Evolutionary conservation across 2,888 invertebrate species (phyloP).

Genomic region (Muscina levida): DNA sequence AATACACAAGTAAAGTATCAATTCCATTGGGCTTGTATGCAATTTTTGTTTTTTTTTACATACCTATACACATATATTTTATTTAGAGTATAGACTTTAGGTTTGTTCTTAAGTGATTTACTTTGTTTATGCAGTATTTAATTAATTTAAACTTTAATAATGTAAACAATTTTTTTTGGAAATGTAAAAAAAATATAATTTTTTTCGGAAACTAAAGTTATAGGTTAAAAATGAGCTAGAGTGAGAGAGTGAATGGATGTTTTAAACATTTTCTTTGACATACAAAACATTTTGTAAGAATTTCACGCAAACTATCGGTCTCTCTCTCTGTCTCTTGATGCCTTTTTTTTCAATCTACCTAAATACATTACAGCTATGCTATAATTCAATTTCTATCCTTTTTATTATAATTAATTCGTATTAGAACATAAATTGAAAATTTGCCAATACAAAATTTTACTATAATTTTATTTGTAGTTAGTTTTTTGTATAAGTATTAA

Average conservation of each 20-base stretch:
- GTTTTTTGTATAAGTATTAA: conserved; percentile 16
- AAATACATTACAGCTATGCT: not conserved
- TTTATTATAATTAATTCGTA: not conserved
- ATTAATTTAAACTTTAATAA: conserved; percentile 4
- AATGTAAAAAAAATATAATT: too few relatives aligned
- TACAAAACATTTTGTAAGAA: too few relatives aligned
- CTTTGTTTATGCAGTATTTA: conserved; percentile 15
- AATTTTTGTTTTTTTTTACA: not conserved
- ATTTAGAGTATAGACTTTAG: not conserved
- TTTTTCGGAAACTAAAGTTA: too few relatives aligned
- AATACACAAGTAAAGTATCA: too few relatives aligned
- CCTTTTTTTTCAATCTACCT: not conserved
- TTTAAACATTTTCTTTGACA: too few relatives aligned
- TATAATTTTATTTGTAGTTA: conserved; percentile 33
- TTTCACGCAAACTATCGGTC: too few relatives aligned
- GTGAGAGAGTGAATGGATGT: too few relatives aligned
- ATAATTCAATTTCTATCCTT: not conserved
- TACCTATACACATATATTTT: not conserved
- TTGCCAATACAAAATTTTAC: conserved; percentile 46
- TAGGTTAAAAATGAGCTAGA: too few relatives aligned
- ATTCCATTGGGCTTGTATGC: too few relatives aligned
- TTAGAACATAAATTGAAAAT: not conserved
- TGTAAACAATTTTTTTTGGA: not conserved
- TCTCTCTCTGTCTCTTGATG: too few relatives aligned
- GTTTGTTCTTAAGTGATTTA: not conserved